A percentile compares a stretch with the other conserved stretches of the same genome.
Evolutionary conservation across 2,888 invertebrate genomes (phyloP).

Genomic region (Lapara coniferarum): DNA sequence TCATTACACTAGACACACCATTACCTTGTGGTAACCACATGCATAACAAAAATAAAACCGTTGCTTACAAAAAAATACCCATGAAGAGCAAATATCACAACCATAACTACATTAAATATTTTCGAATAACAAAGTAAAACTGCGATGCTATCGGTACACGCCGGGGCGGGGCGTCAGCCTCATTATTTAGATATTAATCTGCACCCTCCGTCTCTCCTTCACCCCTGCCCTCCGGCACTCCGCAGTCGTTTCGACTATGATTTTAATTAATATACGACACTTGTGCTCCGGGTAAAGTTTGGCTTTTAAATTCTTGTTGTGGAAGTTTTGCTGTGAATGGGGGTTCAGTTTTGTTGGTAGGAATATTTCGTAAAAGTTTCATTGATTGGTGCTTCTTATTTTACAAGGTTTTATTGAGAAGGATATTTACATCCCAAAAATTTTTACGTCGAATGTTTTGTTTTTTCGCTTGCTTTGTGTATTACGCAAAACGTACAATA

Average conservation of each 20-base stretch:
- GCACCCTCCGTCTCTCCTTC: conserved; percentile 55
- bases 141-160: conserved; percentile 57
- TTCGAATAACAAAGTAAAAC: conserved; percentile 27
- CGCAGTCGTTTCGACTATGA: conserved; percentile 36
- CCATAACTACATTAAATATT: background rate
- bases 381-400: too few relatives aligned
- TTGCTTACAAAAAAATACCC: background rate
- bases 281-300: conserved; percentile 39
- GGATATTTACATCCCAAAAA: too few relatives aligned
- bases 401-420: too few relatives aligned
- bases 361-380: background rate
- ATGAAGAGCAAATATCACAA: background rate
- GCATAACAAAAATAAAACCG: background rate
- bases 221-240: conserved; percentile 29
- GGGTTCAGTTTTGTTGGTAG: background rate
- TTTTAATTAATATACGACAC: conserved; percentile 71
- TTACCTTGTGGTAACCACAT: too few relatives aligned
- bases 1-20: too few relatives aligned
- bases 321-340: background rate
- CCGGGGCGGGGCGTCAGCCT: conserved; percentile 73
- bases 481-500: too few relatives aligned
- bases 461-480: too few relatives aligned
- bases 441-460: too few relatives aligned
- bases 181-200: conserved; percentile 83
- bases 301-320: conserved; percentile 17